phyloP scores from a whole-genome alignment of 1,140 invertebrate species.

The Papilio polytes region DNA sequence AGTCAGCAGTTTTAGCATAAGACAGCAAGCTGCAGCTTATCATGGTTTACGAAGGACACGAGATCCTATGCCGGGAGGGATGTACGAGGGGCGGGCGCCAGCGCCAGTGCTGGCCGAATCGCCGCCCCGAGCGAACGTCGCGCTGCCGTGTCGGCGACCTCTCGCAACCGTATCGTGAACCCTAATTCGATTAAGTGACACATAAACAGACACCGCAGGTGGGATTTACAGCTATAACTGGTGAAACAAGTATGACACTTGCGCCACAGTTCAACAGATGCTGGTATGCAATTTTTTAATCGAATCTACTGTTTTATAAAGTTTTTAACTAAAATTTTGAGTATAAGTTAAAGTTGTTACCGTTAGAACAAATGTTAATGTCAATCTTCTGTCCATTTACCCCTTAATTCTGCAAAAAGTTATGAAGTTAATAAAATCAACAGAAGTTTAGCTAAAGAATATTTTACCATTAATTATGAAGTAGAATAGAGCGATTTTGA shows the following conservation, averaged over 20 bases:
- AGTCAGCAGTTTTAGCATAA: slow-evolving; percentile 70
- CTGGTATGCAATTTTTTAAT: slow-evolving; percentile 53
- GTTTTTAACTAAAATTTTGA: neutral
- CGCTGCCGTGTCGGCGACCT: slow-evolving; percentile 47
- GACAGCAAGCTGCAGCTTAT: slow-evolving; percentile 67
- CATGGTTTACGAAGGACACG: slow-evolving; percentile 59
- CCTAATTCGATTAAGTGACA: slow-evolving; percentile 77
- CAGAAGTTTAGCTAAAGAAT: neutral
- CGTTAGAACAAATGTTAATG: no score
- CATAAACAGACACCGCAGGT: slow-evolving; percentile 71
- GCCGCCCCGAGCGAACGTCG: slow-evolving; percentile 68
- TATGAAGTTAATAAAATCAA: neutral
- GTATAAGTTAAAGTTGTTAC: no score
- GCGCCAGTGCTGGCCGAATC: slow-evolving; percentile 71
- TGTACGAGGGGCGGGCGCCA: slow-evolving; percentile 58
- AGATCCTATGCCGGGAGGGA: slow-evolving; percentile 54
- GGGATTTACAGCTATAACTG: slow-evolving; percentile 60
- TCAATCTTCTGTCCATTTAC: no score
- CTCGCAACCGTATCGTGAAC: slow-evolving; percentile 46
- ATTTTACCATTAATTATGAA: neutral
- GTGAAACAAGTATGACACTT: slow-evolving; percentile 60
- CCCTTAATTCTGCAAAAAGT: neutral
- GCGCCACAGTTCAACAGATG: slow-evolving; percentile 44
- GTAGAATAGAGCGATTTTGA: neutral
- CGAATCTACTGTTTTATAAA: slow-evolving; percentile 41